Evolutionary conservation across 2,888 invertebrate genomes (phyloP), one percentile per base, ranked within the genome.

Genomic region (Ligdia adustata): DNA sequence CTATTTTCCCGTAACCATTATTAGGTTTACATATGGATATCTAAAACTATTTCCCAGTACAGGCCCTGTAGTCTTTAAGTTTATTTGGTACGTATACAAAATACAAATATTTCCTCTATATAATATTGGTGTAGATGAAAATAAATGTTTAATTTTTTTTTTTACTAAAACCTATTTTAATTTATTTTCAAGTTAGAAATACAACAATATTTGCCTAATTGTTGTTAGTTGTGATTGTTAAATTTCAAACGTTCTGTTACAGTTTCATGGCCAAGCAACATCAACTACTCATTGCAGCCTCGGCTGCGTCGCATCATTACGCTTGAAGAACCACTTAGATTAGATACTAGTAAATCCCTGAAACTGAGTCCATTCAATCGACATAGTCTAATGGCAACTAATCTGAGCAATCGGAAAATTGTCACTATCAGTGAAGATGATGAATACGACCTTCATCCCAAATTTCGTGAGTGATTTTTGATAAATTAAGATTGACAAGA

Each of bases 361-460:
- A 77, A 72, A 50, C 41, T 71, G 15, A 14, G 27, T 22, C 22
- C 58, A 24, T 48, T 58, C 9, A 35, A 62, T 16, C 52, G 62
- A 14, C 44, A 60, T 2, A 75, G 52, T 39, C 58, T 57, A 27
- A 72, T 66, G 61, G 54, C 70, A 35, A 56, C 72, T 13, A 72
- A 59, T 45, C 41, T 65, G 15, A 66, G 72, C 12, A 79, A 73
- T 57, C 72, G 87, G 49, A 87, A 86, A 72, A 76, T 87, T 52
- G 77, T 82, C 14, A 82, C 80, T 12, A 88, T 89, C 41, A 61
- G 69, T 47, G 86, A 87, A 69, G 79, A 82, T 62, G 78, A 80
- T 51, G 79, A 82, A 62, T 63, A 62, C 51, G 69, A 68, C 55
- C 58, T 70, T 2, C 74, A 73, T 52, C 75, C 76, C 13, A 81